Percentiles rank a stretch among this genome's conserved stretches.
These are phyloP conservation scores for Perizoma affinitatum DNA, from an alignment of 2,888 invertebrate genomes.

Conservation along the genomic window DNA sequence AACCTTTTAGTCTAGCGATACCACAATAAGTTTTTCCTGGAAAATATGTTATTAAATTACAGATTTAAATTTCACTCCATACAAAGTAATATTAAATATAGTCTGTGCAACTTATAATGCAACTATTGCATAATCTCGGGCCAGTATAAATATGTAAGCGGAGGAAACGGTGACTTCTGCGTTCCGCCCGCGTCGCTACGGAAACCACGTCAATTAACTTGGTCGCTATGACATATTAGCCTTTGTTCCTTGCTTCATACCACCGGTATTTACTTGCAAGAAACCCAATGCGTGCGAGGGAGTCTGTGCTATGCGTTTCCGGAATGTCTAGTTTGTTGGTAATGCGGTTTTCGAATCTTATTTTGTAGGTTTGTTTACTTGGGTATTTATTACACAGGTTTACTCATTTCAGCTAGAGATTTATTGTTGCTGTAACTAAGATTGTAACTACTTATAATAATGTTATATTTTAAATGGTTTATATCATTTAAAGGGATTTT, in stretches of 20 bases:
- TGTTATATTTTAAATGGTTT: too few species aligned
- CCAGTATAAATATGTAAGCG: slow-evolving; percentile 76
- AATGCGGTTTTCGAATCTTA: slow-evolving; percentile 23
- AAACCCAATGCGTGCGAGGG: slow-evolving; percentile 49
- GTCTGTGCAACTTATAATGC: slow-evolving; percentile 37
- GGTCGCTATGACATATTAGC: slow-evolving; percentile 81
- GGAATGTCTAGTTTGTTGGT: slow-evolving; percentile 33
- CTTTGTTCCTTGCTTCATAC: slow-evolving; percentile 68
- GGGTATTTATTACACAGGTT: slow-evolving; percentile 2
- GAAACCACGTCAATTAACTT: slow-evolving; percentile 83
- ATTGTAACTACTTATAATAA: too few species aligned
- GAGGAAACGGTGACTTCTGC: slow-evolving; percentile 78
- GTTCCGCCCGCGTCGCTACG: slow-evolving; percentile 76
- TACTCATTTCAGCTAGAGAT: background rate
- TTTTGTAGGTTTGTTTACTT: slow-evolving; percentile 11
- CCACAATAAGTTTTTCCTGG: slow-evolving; percentile 23
- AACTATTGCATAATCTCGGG: slow-evolving; percentile 28
- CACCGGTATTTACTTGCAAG: slow-evolving; percentile 65
- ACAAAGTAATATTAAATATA: slow-evolving; percentile 39
- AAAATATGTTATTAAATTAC: slow-evolving; percentile 42
- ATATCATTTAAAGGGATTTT: too few species aligned
- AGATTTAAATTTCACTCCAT: slow-evolving; percentile 39
- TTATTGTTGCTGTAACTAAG: background rate
- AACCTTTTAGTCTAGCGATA: slow-evolving; percentile 14
- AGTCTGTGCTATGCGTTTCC: slow-evolving; percentile 40